Percentiles rank a stretch among this genome's conserved stretches.
Conservation (phyloP, 2,888 invertebrate species). For the Drosophila paracracens region DNA sequence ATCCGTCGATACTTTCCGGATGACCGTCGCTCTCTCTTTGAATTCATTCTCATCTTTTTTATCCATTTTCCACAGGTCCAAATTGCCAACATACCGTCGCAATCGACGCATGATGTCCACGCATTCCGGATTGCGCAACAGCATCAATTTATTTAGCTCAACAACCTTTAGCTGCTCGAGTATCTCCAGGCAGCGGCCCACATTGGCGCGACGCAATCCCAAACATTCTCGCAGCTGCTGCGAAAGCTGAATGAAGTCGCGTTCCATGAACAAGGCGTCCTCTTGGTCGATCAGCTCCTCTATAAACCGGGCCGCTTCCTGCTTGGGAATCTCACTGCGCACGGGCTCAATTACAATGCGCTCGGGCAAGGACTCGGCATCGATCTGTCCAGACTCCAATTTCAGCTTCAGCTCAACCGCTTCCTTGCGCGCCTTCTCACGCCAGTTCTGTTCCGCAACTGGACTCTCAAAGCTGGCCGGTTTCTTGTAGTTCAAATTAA, state of each 20-base stretch:
- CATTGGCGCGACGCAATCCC: slow-evolving; percentile 87
- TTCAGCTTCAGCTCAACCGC: slow-evolving; percentile 88
- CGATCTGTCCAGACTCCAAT: slow-evolving; percentile 87
- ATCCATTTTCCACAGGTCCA: slow-evolving; percentile 89
- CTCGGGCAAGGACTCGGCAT: slow-evolving; percentile 87
- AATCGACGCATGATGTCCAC: slow-evolving; percentile 92
- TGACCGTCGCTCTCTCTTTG: slow-evolving; percentile 88
- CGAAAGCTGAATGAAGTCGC: slow-evolving; percentile 81
- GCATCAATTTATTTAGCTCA: slow-evolving; percentile 88
- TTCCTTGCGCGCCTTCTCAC: slow-evolving; percentile 88
- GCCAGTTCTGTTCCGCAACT: slow-evolving; percentile 88
- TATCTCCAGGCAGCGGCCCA: slow-evolving; percentile 89
- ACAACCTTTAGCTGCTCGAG: slow-evolving; percentile 87
- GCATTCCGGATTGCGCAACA: slow-evolving; percentile 92
- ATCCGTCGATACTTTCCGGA: slow-evolving; percentile 89
- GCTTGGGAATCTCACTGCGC: slow-evolving; percentile 75
- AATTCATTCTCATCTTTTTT: slow-evolving; percentile 88
- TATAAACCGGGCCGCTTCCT: slow-evolving; percentile 80
- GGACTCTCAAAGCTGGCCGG: slow-evolving; percentile 88
- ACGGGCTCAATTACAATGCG: slow-evolving; percentile 87
- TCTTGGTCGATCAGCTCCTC: slow-evolving; percentile 82
- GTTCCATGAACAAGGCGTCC: slow-evolving; percentile 80
- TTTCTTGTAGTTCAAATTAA: slow-evolving; percentile 88
- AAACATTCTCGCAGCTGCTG: slow-evolving; percentile 84
- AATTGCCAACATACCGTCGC: slow-evolving; percentile 92